Percentiles rank a stretch among this genome's conserved stretches.
Conservation (phyloP, 2,888 invertebrate species). For the Aricia artaxerxes region DNA sequence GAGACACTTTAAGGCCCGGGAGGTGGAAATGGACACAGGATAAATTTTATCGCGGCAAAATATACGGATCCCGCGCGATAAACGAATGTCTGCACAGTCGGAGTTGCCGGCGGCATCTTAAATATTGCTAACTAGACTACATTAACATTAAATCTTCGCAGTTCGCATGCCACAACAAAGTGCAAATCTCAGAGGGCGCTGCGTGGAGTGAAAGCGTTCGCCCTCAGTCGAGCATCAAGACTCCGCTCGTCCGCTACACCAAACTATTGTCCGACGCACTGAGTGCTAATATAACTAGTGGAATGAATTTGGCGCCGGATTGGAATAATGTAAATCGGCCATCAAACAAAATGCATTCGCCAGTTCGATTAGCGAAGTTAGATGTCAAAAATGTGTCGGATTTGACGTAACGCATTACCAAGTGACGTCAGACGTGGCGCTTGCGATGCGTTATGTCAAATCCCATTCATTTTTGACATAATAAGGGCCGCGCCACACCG, state of each 20-base stretch:
- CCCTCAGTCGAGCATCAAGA: conserved; percentile 58
- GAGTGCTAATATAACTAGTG: conserved; percentile 37
- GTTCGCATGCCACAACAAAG: conserved; percentile 35
- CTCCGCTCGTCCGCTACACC: conserved; percentile 45
- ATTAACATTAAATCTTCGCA: not conserved
- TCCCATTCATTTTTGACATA: too few species aligned
- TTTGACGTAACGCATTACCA: too few species aligned
- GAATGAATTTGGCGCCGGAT: too few species aligned
- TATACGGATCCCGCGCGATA: not conserved
- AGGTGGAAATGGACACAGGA: not conserved
- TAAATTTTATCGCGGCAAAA: not conserved
- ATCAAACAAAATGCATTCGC: too few species aligned
- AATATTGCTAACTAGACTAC: not conserved
- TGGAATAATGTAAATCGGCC: too few species aligned
- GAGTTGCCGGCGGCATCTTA: not conserved
- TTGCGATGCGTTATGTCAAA: too few species aligned
- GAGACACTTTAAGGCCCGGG: too few species aligned
- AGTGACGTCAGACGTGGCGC: too few species aligned
- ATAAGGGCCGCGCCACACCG: too few species aligned
- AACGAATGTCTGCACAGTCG: not conserved
- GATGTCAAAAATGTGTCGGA: too few species aligned
- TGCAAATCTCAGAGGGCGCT: conserved; percentile 42
- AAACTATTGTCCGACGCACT: conserved; percentile 51
- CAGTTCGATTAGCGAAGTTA: too few species aligned
- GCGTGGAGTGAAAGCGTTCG: conserved; percentile 69